A percentile compares a stretch with the other conserved stretches of the same genome.
These are phyloP conservation scores for Amphimallon solstitiale DNA, from an alignment of 2,888 invertebrate genomes.

Conservation along the genomic window DNA sequence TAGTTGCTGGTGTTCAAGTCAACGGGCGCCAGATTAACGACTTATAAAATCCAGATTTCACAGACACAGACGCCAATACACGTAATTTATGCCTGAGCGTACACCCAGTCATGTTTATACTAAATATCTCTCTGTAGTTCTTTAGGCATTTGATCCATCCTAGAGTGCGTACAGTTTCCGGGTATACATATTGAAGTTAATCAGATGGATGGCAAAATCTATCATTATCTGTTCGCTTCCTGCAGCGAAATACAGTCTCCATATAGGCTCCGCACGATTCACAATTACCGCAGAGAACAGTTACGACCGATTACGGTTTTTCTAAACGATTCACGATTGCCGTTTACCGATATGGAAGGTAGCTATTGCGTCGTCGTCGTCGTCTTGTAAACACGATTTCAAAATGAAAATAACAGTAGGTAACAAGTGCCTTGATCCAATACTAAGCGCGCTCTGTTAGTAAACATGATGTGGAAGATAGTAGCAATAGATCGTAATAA, in stretches of 20 bases:
- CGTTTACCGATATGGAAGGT: slow-evolving; percentile 24
- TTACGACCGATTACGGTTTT: slow-evolving; percentile 30
- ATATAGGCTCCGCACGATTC: slow-evolving; percentile 1
- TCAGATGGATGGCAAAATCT: slow-evolving; percentile 24
- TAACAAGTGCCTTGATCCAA: slow-evolving; percentile 23
- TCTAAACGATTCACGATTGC: slow-evolving; percentile 30
- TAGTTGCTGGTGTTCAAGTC: neutral
- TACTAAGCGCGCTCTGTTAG: neutral
- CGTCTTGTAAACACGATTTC: slow-evolving; percentile 24
- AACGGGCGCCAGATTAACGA: slow-evolving; percentile 11
- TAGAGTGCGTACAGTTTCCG: slow-evolving; percentile 16
- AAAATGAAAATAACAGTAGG: slow-evolving; percentile 25
- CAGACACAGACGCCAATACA: neutral
- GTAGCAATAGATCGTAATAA: neutral
- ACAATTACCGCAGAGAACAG: slow-evolving; percentile 22
- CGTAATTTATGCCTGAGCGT: neutral
- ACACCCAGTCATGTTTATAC: neutral
- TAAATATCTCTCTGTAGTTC: neutral
- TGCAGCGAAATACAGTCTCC: slow-evolving; percentile 14
- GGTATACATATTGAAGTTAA: slow-evolving; percentile 23
- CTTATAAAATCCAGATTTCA: neutral
- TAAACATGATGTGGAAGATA: slow-evolving; percentile 14
- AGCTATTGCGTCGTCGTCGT: slow-evolving; percentile 13
- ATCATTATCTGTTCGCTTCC: slow-evolving; percentile 29
- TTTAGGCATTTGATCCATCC: slow-evolving; percentile 1